Conservation (phyloP, 2,797 vertebrate genomes). For the Gallirallus australis region DNA sequence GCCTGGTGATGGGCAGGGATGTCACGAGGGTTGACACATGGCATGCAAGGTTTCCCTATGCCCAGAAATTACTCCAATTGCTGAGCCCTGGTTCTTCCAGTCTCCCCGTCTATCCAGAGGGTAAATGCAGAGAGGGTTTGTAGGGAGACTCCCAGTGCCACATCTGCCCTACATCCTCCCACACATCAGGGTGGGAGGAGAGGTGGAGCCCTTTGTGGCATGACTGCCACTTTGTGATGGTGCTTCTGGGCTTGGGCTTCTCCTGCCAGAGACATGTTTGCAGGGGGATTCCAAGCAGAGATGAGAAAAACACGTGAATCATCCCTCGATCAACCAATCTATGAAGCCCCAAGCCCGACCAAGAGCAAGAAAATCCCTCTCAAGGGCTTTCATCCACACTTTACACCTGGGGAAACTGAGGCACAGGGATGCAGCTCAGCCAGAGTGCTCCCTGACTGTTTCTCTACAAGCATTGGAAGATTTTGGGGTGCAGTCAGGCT, state of each 20-base stretch:
- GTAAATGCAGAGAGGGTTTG: not conserved
- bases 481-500: not conserved
- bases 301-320: rapidly evolving
- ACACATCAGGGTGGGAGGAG: not conserved
- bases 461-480: not conserved
- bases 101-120: not conserved
- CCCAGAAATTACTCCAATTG: not conserved
- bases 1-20: not conserved
- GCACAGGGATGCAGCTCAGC: not conserved
- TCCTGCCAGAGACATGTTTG: not conserved
- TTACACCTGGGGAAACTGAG: not conserved
- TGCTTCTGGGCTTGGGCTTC: not conserved
- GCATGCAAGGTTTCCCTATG: rapidly evolving
- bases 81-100: not conserved
- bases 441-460: not conserved
- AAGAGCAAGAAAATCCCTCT: not conserved
- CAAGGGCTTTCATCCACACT: not conserved
- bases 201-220: not conserved
- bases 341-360: not conserved
- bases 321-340: no score
- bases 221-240: not conserved
- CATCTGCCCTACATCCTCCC: not conserved
- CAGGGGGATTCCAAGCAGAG: not conserved
- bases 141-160: not conserved
- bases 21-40: rapidly evolving